phyloP scores from a whole-genome alignment of 2,797 vertebrate genomes.

The Pristis pectinata region DNA sequence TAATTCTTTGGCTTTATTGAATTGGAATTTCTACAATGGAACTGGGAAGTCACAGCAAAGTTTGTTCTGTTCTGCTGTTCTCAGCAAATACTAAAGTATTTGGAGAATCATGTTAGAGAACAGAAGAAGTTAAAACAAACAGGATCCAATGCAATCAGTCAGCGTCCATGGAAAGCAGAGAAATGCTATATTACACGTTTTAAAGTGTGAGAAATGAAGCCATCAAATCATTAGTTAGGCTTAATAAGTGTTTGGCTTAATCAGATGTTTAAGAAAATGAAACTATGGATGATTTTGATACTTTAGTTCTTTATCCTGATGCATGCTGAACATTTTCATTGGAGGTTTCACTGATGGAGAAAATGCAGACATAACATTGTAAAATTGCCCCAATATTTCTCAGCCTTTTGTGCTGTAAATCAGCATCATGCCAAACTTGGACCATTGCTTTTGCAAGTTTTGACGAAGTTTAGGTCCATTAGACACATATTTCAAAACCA shows the following conservation, averaged over 20 bases:
- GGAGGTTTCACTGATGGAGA: too few species aligned
- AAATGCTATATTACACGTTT: background rate
- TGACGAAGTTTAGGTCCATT: background rate
- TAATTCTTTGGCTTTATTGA: background rate
- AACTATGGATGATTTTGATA: background rate
- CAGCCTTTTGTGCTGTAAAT: background rate
- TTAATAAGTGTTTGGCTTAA: background rate
- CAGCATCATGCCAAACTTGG: background rate
- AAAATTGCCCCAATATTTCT: background rate
- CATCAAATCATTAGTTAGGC: background rate
- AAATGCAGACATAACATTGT: background rate
- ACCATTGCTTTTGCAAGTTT: background rate
- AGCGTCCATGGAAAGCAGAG: background rate
- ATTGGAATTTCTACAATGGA: background rate
- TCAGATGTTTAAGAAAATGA: background rate
- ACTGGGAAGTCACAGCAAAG: background rate
- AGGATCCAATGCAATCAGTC: background rate
- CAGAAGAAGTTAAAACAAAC: background rate
- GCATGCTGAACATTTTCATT: background rate
- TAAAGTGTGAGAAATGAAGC: background rate
- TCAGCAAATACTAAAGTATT: background rate
- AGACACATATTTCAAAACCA: background rate
- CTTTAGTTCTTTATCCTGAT: background rate
- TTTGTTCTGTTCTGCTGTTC: background rate
- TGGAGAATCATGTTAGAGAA: background rate